Conservation (phyloP, 2,797 vertebrate genomes). For the Onychomys leucogaster region DNA sequence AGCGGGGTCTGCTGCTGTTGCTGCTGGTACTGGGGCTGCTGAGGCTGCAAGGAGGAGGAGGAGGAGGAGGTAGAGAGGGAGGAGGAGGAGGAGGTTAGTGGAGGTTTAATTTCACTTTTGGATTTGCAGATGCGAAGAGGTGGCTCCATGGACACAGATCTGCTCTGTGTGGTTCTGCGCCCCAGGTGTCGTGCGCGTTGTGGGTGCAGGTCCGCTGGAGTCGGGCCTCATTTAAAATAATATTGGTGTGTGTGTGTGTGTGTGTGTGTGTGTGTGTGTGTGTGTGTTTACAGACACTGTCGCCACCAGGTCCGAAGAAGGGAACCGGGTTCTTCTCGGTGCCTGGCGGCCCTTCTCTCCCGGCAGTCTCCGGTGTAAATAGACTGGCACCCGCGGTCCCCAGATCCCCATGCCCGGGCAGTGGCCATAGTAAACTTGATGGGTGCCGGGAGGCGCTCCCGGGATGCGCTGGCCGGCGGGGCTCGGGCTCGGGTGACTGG, state of each 20-base stretch:
- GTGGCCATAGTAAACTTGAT: conserved; percentile 58
- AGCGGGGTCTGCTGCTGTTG: conserved; percentile 79
- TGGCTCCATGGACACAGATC: conserved; percentile 73
- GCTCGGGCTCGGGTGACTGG: background rate
- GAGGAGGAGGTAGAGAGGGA: conserved; percentile 50
- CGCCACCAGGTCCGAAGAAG: conserved; percentile 60
- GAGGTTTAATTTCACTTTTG: conserved; percentile 95
- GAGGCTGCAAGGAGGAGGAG: conserved; percentile 74
- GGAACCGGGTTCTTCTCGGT: conserved; percentile 31
- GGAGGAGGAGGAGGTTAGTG: conserved; percentile 72
- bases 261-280: conserved; percentile 16
- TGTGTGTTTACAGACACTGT: conserved; percentile 53
- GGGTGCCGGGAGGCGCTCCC: background rate
- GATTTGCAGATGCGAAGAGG: conserved; percentile 82
- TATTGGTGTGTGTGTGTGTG: background rate
- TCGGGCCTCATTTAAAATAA: conserved; percentile 73
- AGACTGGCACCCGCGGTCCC: conserved; percentile 30
- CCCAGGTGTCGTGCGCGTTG: conserved; percentile 67
- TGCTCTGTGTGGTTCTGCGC: conserved; percentile 60
- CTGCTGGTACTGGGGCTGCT: conserved; percentile 70
- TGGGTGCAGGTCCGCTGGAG: conserved; percentile 60
- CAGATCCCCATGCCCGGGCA: conserved; percentile 26
- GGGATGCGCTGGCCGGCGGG: background rate
- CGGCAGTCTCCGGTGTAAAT: conserved; percentile 33
- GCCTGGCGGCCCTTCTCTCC: conserved; percentile 41